phyloP scores from a whole-genome alignment of 2,797 vertebrate species.

The Loriculus beryllinus region DNA sequence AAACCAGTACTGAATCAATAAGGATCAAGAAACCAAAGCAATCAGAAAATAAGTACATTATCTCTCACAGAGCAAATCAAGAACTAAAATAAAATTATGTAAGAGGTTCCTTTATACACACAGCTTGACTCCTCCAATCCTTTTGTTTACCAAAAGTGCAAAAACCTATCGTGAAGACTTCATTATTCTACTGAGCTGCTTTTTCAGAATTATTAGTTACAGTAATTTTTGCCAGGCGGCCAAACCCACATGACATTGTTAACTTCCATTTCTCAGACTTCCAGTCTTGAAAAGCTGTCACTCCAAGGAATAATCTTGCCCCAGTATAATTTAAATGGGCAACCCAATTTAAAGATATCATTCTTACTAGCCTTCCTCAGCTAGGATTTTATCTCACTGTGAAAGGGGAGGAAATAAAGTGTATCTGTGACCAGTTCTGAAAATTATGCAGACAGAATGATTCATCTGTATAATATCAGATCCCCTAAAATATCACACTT shows the following conservation, averaged over 20 bases:
- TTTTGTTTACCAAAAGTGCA: neutral
- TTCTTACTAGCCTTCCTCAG: neutral
- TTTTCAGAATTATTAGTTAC: neutral
- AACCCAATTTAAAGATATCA: neutral
- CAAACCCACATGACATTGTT: neutral
- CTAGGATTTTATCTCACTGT: neutral
- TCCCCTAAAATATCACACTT: neutral
- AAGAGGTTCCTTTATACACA: neutral
- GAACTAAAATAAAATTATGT: neutral
- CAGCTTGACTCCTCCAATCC: neutral
- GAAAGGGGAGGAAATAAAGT: neutral
- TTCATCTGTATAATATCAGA: constrained; percentile 19
- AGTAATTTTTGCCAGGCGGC: neutral
- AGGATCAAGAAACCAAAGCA: neutral
- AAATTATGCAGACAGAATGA: neutral
- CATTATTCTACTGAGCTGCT: neutral
- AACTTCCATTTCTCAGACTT: neutral
- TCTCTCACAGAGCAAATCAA: neutral
- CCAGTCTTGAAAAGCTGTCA: neutral
- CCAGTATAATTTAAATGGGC: neutral
- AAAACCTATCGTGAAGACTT: neutral
- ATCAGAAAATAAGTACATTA: neutral
- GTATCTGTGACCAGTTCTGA: neutral
- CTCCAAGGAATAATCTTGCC: neutral
- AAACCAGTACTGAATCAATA: neutral